Evolutionary conservation across 2,888 invertebrate genomes (phyloP).

Genomic region (Drosophila stalkeri): DNA sequence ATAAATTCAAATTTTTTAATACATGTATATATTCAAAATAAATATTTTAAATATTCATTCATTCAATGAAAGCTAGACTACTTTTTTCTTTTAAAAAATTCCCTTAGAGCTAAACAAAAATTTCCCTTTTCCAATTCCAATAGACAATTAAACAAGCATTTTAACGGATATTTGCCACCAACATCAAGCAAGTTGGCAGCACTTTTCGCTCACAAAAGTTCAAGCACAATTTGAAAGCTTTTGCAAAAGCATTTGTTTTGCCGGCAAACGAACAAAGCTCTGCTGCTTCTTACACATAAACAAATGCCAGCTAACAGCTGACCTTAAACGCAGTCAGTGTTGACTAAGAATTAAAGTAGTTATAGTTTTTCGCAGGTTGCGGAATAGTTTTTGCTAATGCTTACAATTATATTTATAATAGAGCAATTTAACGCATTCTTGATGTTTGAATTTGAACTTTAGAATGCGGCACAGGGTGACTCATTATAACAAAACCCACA

Average conservation of each 20-base stretch:
- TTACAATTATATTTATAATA: slow-evolving; percentile 33
- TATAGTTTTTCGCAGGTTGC: slow-evolving; percentile 8
- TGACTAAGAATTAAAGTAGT: slow-evolving; percentile 11
- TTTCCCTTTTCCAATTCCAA: background rate
- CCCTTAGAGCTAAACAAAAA: background rate
- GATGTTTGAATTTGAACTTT: slow-evolving; percentile 39
- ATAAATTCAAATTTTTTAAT: no score
- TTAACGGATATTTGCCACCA: background rate
- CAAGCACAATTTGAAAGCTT: slow-evolving; percentile 11
- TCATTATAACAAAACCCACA: slow-evolving; percentile 10
- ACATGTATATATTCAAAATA: no score
- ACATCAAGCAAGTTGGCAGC: slow-evolving; percentile 41
- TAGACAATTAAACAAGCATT: no score
- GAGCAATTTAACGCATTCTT: slow-evolving; percentile 37
- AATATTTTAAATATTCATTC: no score
- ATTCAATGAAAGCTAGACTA: no score
- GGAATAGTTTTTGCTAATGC: slow-evolving; percentile 17
- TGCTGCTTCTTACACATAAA: slow-evolving; percentile 55
- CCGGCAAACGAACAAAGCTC: slow-evolving; percentile 41
- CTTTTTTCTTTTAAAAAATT: background rate
- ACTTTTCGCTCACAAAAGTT: slow-evolving; percentile 26
- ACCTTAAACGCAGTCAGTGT: slow-evolving; percentile 30
- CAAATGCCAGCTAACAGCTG: slow-evolving; percentile 59
- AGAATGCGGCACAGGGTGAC: slow-evolving; percentile 28
- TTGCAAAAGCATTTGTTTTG: slow-evolving; percentile 7